Evolutionary conservation across 2,113 vertebrate genomes (phyloP).

Genomic region (Bubalus kerabau): DNA sequence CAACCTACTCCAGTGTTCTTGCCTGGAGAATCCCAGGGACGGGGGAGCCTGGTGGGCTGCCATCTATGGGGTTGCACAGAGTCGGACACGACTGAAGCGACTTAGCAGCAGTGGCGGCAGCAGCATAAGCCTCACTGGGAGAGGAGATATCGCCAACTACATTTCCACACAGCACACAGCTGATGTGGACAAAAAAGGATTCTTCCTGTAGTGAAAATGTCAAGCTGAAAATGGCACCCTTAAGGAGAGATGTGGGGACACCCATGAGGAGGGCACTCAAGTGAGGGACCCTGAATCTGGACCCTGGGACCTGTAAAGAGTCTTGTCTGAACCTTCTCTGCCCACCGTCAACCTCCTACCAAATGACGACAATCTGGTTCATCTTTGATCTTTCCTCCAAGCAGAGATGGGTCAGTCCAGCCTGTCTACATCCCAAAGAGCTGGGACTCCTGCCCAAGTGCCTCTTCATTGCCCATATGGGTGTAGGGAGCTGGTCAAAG

Average conservation of each 20-base stretch:
- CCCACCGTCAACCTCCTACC: too few relatives aligned
- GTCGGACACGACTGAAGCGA: too few relatives aligned
- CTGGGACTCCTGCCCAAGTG: neutral
- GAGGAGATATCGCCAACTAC: neutral
- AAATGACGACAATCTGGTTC: neutral
- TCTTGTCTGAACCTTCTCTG: neutral
- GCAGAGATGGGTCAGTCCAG: neutral
- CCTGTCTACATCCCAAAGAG: neutral
- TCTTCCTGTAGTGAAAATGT: neutral
- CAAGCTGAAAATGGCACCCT: neutral
- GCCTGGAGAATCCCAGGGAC: too few relatives aligned
- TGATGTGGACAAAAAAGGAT: neutral
- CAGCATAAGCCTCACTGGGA: neutral
- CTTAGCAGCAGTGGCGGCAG: too few relatives aligned
- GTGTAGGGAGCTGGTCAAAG: neutral
- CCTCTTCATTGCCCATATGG: neutral
- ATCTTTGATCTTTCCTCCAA: neutral
- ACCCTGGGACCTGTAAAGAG: neutral
- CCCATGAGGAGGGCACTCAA: neutral
- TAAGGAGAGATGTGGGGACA: neutral
- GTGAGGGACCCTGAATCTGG: neutral
- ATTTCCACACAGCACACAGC: neutral
- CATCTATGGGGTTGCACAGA: too few relatives aligned
- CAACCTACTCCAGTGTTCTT: too few relatives aligned
- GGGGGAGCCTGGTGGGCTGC: too few relatives aligned